Evolutionary conservation across 2,113 vertebrate species (phyloP), one percentile per base, ranked within the genome.

Genomic region (Siniperca chuatsi): DNA sequence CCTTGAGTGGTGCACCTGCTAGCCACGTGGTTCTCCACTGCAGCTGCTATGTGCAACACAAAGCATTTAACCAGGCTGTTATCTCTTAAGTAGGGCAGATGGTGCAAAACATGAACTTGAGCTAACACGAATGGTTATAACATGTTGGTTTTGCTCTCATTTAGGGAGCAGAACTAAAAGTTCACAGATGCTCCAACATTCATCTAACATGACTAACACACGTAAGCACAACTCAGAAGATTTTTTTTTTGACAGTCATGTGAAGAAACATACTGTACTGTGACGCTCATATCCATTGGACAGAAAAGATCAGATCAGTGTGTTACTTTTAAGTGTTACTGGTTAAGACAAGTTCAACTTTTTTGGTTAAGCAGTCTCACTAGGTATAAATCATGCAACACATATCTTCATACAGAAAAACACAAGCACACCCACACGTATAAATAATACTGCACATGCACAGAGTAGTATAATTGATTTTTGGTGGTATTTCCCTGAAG

Each of bases 401-500:
- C 25, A 71, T 58, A n/a, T 29, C 25, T 29, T 35, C 46, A 79
- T 23, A 75, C 37, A 54, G 4, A 10, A n/a, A 44, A 81, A 61
- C 70, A 37, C 46, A 81, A 69, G 66, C 57, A 54, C 50, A 33
- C 25, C 33, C 42, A 68, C 68, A 74, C 82, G 61, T 55, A 46
- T 6, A 55, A 55, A 78, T 60, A 69, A 66, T 25, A 48, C 4
- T 67, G 62, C 54, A 74, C 79, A 82, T n/a, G n/a, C 83, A 85
- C 68, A 35, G 29, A 81, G 85, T 86, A 87, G 89, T 89, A 89
- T 37, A 83, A 92, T 93, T 85, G 92, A 94, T 94, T 88, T 88
- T 81, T 78, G 35, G 10, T 40, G 55, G 82, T 82, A 84, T 88
- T 90, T 84, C 87, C 86, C 81, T 72, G 70, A 82, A 73, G 78